These are phyloP conservation scores for Bradypus variegatus DNA, from an alignment of 2,797 vertebrate species.

Conservation along the genomic window DNA sequence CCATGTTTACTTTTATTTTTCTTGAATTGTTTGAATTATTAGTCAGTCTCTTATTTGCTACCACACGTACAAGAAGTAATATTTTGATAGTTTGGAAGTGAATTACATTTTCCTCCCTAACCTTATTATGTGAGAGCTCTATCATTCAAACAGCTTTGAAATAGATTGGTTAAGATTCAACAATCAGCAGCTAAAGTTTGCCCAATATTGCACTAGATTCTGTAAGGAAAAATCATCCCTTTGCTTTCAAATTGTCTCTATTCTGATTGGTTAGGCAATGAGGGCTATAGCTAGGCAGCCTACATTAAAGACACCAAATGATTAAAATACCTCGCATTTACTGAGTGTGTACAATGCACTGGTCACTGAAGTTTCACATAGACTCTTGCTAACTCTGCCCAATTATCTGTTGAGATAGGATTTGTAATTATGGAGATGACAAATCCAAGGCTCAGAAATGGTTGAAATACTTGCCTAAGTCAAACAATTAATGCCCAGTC, in stretches of 20 bases:
- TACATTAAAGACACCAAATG: background rate
- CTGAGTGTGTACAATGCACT: background rate
- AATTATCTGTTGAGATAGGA: background rate
- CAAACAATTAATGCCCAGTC: background rate
- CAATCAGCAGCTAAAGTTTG: background rate
- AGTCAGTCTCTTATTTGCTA: background rate
- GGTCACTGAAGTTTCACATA: background rate
- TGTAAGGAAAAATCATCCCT: background rate
- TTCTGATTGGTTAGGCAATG: background rate
- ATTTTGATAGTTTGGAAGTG: background rate
- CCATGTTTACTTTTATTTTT: background rate
- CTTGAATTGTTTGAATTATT: background rate
- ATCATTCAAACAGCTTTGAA: slow-evolving; percentile 4
- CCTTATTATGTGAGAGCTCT: background rate
- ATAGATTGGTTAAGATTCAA: background rate
- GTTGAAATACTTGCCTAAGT: background rate
- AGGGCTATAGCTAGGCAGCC: background rate
- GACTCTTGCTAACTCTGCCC: background rate
- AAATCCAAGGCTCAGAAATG: background rate
- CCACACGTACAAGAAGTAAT: background rate
- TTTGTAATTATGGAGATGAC: background rate
- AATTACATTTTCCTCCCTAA: background rate
- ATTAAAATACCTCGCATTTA: background rate
- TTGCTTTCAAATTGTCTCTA: background rate
- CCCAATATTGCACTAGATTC: background rate